Conservation (phyloP, 1,140 invertebrate species). For the Triops cancriformis region DNA sequence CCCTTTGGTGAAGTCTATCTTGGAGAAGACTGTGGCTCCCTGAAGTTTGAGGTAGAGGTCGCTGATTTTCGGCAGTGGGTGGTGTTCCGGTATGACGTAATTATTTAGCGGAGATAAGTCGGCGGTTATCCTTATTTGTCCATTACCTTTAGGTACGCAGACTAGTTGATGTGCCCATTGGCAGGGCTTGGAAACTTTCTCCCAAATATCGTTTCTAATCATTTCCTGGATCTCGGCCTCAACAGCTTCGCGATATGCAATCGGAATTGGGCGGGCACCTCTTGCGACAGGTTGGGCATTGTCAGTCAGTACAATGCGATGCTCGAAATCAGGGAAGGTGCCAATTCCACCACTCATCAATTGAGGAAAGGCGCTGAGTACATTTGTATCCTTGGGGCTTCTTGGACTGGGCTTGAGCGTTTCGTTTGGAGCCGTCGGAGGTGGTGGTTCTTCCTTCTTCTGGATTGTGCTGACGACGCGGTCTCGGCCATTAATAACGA, state of each 20-base stretch:
- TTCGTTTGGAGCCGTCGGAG: too few relatives aligned
- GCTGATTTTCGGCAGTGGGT: neutral
- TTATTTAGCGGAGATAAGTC: neutral
- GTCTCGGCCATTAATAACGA: too few relatives aligned
- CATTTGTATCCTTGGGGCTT: neutral
- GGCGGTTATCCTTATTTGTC: neutral
- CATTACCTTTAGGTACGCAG: neutral
- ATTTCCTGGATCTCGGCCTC: neutral
- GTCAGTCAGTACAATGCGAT: neutral
- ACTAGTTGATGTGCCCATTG: neutral
- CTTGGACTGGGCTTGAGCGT: too few relatives aligned
- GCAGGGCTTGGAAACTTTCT: neutral
- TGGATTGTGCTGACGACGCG: too few relatives aligned
- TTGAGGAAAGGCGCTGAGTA: neutral
- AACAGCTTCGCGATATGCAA: neutral
- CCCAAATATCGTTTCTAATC: neutral
- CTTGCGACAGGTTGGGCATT: neutral
- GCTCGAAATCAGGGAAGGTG: neutral
- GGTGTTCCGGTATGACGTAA: too few relatives aligned
- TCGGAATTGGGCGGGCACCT: neutral
- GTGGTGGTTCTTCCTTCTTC: too few relatives aligned
- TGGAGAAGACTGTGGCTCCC: neutral
- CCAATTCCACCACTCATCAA: neutral
- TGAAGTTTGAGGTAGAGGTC: neutral
- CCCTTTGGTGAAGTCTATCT: neutral